Percentiles rank a stretch among this genome's conserved stretches.
Evolutionary conservation across 2,797 vertebrate genomes (phyloP).

Genomic region (Xerus rutilus): DNA sequence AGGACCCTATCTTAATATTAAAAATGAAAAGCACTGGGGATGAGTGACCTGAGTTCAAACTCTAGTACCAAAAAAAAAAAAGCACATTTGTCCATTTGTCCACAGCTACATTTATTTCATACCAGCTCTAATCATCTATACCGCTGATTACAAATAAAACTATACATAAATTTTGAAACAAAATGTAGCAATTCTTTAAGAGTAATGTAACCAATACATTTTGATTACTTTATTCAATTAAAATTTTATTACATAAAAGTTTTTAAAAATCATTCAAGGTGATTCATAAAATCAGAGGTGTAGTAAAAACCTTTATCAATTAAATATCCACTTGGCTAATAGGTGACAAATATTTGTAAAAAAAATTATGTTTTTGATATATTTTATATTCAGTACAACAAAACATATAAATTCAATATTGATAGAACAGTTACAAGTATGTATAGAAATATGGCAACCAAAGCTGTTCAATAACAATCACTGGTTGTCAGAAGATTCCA

Average conservation of each 20-base stretch:
- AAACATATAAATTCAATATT: conserved; percentile 31
- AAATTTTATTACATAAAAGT: conserved; percentile 41
- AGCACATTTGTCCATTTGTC: conserved; percentile 30
- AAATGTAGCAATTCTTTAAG: not conserved
- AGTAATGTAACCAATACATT: conserved; percentile 9
- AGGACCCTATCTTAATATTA: no score
- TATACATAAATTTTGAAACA: conserved; percentile 21
- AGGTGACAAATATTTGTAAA: not conserved
- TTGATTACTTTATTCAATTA: conserved; percentile 51
- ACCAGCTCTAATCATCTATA: not conserved
- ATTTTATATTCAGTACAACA: conserved; percentile 44
- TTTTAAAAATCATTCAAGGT: conserved; percentile 33
- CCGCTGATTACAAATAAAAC: conserved; percentile 7
- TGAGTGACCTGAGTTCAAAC: no score
- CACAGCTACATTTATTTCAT: not conserved
- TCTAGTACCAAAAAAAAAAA: no score
- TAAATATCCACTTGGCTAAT: conserved; percentile 48
- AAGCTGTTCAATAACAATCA: conserved; percentile 25
- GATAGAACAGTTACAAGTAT: conserved; percentile 2
- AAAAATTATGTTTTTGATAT: conserved; percentile 16
- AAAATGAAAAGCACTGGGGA: no score
- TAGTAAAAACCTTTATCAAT: conserved; percentile 36
- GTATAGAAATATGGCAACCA: not conserved
- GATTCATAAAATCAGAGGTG: conserved; percentile 38
- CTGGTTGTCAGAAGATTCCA: conserved; percentile 39